These are phyloP conservation scores for Mycteria americana DNA, from an alignment of 2,797 vertebrate species.

Conservation along the genomic window DNA sequence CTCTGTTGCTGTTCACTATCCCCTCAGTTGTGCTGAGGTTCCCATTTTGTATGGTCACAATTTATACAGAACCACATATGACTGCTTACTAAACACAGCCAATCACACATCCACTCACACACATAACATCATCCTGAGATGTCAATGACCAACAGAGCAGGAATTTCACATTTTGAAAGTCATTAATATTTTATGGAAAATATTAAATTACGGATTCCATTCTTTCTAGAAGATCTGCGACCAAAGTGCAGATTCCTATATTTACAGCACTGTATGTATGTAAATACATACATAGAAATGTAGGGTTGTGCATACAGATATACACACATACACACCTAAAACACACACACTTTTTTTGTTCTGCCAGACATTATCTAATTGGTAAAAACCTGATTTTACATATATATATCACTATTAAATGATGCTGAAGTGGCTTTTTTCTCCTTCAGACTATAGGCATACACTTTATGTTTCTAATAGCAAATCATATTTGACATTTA, in stretches of 20 bases:
- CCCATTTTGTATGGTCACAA: neutral
- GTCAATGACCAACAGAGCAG: neutral
- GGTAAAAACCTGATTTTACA: constrained; percentile 30
- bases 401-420: constrained; percentile 14
- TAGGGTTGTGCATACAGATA: neutral
- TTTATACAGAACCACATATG: neutral
- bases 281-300: neutral
- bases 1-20: too few relatives aligned
- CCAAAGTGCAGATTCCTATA: neutral
- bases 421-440: constrained; percentile 36
- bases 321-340: neutral
- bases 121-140: neutral
- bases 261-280: neutral
- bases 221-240: constrained; percentile 17
- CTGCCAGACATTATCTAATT: constrained; percentile 32
- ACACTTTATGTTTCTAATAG: constrained; percentile 53
- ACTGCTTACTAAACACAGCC: too few relatives aligned
- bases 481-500: constrained; percentile 75
- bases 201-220: neutral
- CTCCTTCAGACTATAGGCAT: constrained; percentile 9
- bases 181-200: constrained; percentile 12
- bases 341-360: neutral
- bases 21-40: neutral
- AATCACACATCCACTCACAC: neutral
- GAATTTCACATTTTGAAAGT: neutral